Evolutionary conservation across 2,797 vertebrate genomes (phyloP).

Genomic region (Micropoecilia bifurca): DNA sequence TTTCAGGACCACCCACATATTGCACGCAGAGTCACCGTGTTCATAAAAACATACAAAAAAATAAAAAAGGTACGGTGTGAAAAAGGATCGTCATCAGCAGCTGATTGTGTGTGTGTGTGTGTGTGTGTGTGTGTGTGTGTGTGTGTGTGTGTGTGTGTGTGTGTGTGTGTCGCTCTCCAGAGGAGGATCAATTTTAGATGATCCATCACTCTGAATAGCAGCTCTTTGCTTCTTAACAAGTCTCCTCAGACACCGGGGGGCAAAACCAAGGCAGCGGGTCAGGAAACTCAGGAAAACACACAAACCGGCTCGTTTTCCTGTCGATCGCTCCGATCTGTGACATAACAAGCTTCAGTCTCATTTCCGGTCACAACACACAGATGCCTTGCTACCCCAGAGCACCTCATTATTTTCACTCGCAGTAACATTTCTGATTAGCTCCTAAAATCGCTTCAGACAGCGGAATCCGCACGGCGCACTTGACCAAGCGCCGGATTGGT

Average conservation of each 20-base stretch:
- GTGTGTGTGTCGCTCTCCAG: slow-evolving; percentile 9
- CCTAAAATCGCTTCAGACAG: neutral
- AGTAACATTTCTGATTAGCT: neutral
- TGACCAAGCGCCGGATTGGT: too few relatives aligned
- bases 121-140: neutral
- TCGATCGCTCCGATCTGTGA: slow-evolving; percentile 42
- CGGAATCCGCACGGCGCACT: neutral
- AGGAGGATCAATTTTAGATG: slow-evolving; percentile 37
- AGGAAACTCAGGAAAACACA: slow-evolving; percentile 23
- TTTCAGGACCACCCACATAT: slow-evolving; percentile 29
- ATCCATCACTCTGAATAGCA: slow-evolving; percentile 39
- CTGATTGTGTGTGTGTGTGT: neutral
- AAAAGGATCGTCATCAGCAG: slow-evolving; percentile 4
- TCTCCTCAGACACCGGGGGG: slow-evolving; percentile 45
- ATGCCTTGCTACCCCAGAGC: neutral
- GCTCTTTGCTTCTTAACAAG: slow-evolving; percentile 52
- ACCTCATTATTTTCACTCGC: slow-evolving; percentile 10
- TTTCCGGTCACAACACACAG: slow-evolving; percentile 14
- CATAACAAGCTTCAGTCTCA: slow-evolving; percentile 19
- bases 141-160: neutral
- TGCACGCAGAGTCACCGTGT: slow-evolving; percentile 22
- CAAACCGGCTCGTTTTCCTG: slow-evolving; percentile 8
- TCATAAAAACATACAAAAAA: slow-evolving; percentile 10
- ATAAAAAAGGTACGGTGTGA: slow-evolving; percentile 18
- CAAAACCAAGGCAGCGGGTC: slow-evolving; percentile 41